Conservation (phyloP, 2,113 vertebrate species). For the Hiodon tergisus region DNA sequence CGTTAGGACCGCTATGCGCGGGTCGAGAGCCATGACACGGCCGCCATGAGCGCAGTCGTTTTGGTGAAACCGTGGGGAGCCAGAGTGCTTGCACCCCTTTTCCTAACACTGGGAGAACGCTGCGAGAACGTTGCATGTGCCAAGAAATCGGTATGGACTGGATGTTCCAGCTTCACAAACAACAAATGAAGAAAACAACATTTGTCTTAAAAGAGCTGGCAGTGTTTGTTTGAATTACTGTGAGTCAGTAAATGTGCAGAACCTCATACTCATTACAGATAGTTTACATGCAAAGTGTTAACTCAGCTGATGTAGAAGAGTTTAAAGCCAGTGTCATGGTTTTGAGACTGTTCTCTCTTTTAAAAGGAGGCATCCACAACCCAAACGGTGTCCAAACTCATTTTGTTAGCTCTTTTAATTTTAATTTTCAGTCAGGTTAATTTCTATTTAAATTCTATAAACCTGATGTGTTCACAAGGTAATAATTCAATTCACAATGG, state of each 20-base stretch:
- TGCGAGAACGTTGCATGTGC: neutral
- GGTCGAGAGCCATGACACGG: conserved; percentile 7
- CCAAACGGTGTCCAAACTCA: neutral
- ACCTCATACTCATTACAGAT: neutral
- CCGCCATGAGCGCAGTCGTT: neutral
- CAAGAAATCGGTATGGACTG: too few species aligned
- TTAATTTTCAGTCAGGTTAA: neutral
- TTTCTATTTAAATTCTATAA: neutral
- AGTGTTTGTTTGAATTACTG: neutral
- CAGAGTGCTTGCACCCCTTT: neutral
- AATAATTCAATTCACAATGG: too few species aligned
- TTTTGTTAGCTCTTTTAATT: neutral
- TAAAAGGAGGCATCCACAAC: neutral
- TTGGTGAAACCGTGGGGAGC: neutral
- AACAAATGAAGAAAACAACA: neutral
- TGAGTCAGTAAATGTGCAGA: neutral
- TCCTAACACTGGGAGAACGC: neutral
- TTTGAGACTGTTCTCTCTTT: neutral
- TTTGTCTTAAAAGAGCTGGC: neutral
- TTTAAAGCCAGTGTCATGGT: neutral
- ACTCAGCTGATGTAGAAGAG: neutral
- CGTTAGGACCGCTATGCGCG: conserved; percentile 10
- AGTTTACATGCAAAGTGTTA: neutral
- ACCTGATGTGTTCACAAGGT: too few species aligned
- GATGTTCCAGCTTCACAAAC: too few species aligned